These are phyloP conservation scores for Myioborus miniatus DNA, from an alignment of 2,797 vertebrate genomes.

Conservation along the genomic window DNA sequence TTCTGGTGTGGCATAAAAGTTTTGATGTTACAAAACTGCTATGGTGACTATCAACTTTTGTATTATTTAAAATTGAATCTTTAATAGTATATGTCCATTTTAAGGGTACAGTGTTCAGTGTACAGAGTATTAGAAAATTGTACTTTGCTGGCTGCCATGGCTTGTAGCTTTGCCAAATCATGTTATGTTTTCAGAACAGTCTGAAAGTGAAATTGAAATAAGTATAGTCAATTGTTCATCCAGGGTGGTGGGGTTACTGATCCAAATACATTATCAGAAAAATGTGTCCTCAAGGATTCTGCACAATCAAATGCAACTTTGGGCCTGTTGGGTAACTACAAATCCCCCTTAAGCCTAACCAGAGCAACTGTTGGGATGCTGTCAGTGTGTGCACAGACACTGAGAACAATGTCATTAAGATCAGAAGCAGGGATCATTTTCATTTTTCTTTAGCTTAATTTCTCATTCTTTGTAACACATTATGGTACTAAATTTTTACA, in stretches of 20 bases:
- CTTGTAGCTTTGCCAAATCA: background rate
- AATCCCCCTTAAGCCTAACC: background rate
- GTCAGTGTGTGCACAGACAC: background rate
- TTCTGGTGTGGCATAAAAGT: background rate
- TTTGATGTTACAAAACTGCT: background rate
- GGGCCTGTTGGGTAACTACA: background rate
- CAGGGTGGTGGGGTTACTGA: background rate
- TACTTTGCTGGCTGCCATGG: background rate
- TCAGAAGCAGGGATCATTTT: background rate
- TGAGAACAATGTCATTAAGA: background rate
- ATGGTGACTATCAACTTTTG: background rate
- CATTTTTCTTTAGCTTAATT: background rate
- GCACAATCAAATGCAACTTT: background rate
- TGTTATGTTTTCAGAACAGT: background rate
- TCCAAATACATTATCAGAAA: background rate
- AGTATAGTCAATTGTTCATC: background rate
- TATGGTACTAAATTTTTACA: background rate
- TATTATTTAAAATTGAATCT: background rate
- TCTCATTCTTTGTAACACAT: background rate
- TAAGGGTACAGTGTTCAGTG: background rate
- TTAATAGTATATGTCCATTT: background rate
- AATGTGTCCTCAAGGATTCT: background rate
- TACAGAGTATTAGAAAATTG: background rate
- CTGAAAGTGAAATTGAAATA: background rate
- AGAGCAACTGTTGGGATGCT: background rate